These are phyloP conservation scores for Lycopodina hypogea DNA, from an alignment of 37 sponge, comb jelly and placozoan species.

Conservation along the genomic window DNA sequence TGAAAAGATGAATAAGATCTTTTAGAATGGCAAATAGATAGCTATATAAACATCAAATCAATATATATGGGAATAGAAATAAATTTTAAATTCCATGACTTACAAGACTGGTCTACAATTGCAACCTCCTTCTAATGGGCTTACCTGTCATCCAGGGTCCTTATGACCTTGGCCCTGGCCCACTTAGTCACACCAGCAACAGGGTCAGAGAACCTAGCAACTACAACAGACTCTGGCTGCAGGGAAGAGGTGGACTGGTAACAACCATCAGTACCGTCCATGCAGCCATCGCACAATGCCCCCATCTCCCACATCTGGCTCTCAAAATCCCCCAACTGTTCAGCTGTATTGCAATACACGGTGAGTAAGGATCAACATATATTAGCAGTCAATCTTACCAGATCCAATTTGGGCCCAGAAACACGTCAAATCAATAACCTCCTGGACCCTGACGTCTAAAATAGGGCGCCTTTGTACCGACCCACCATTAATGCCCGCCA, in stretches of 20 bases:
- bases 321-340: constrained; percentile 19
- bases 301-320: neutral
- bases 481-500: neutral
- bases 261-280: neutral
- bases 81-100: too few relatives aligned
- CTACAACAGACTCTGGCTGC: neutral
- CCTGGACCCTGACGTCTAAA: constrained; percentile 19
- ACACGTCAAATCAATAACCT: constrained; percentile 8
- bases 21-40: too few relatives aligned
- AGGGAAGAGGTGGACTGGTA: neutral
- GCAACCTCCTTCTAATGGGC: too few relatives aligned
- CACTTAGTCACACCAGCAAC: neutral
- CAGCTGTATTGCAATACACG: too few relatives aligned
- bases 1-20: too few relatives aligned
- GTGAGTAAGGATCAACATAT: neutral
- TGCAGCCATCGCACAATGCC: constrained; percentile 1
- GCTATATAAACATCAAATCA: too few relatives aligned
- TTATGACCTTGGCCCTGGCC: constrained; percentile 12
- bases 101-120: too few relatives aligned
- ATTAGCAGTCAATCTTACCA: constrained; percentile 18
- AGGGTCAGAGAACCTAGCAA: neutral
- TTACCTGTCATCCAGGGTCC: constrained; percentile 4
- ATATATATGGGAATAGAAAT: too few relatives aligned
- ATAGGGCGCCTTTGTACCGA: neutral
- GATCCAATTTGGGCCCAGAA: constrained; percentile 46